phyloP scores from a whole-genome alignment of 2,797 vertebrate genomes.

The Enteromius treurensis region DNA sequence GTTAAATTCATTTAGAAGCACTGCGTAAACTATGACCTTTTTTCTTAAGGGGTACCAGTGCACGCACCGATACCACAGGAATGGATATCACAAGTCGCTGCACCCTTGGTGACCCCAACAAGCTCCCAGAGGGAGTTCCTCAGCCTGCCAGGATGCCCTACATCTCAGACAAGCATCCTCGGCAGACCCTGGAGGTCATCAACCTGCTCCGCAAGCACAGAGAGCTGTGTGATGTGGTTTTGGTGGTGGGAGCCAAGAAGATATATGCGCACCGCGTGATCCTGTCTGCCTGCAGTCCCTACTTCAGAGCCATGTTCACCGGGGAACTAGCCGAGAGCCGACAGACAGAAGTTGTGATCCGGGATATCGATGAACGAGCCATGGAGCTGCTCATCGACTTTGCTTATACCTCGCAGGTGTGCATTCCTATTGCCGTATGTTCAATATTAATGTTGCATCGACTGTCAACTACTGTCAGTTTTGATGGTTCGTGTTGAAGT shows the following conservation, averaged over 20 bases:
- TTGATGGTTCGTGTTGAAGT: neutral
- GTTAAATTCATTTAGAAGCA: neutral
- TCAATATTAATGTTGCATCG: neutral
- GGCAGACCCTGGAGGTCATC: conserved; percentile 97
- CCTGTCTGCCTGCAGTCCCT: conserved; percentile 96
- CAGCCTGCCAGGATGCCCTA: conserved; percentile 99
- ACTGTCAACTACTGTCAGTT: neutral
- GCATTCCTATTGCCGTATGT: neutral
- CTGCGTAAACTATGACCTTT: neutral
- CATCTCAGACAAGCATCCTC: conserved; percentile 97
- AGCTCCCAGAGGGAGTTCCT: conserved; percentile 97
- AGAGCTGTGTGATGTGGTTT: conserved; percentile 95
- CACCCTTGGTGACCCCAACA: conserved; percentile 98
- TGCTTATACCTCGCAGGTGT: conserved; percentile 96
- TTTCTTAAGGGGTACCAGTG: conserved; percentile 85
- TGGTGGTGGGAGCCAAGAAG: conserved; percentile 97
- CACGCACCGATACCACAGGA: conserved; percentile 96
- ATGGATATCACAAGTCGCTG: conserved; percentile 99
- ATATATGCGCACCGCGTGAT: conserved; percentile 98
- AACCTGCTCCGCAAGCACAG: conserved; percentile 96
- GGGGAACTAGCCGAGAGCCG: conserved; percentile 96
- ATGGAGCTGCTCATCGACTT: conserved; percentile 99
- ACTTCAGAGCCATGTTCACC: conserved; percentile 99
- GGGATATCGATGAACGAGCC: conserved; percentile 96
- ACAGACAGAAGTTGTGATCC: conserved; percentile 96